Conservation (phyloP, 2,888 invertebrate genomes). For the Unio delphinus region DNA sequence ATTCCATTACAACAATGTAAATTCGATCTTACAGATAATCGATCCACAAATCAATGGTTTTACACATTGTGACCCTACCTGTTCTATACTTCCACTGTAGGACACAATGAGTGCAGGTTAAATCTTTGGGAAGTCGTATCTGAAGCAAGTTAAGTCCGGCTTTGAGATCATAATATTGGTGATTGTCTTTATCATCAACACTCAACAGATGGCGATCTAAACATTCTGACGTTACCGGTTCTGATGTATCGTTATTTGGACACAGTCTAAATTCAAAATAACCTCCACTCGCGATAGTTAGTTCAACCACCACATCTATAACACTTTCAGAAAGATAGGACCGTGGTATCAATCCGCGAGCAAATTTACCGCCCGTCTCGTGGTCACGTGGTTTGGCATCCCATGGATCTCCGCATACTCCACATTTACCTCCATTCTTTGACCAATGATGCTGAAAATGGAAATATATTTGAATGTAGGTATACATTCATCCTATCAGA, state of each 20-base stretch:
- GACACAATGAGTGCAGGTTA: conserved; percentile 27
- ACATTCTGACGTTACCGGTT: conserved; percentile 19
- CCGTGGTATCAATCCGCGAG: conserved; percentile 13
- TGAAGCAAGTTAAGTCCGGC: conserved; percentile 16
- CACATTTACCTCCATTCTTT: conserved; percentile 25
- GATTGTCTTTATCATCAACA: conserved; percentile 5
- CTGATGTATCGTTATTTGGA: conserved; percentile 14
- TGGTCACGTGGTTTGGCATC: conserved; percentile 20
- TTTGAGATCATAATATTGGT: conserved; percentile 11
- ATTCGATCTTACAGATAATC: too few species aligned
- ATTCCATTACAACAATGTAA: too few species aligned
- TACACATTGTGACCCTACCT: conserved; percentile 12
- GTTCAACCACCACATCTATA: conserved; percentile 17
- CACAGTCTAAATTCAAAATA: conserved; percentile 34
- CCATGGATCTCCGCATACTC: conserved; percentile 34
- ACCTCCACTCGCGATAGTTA: conserved; percentile 20
- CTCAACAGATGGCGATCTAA: conserved; percentile 16
- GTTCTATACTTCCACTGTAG: conserved; percentile 32
- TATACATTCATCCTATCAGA: too few species aligned
- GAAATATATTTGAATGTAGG: not conserved
- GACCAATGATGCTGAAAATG: conserved; percentile 20
- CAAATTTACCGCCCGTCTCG: conserved; percentile 27
- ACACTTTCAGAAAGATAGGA: conserved; percentile 15
- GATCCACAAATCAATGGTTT: too few species aligned
- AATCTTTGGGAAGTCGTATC: conserved; percentile 14